Percentiles rank a stretch among this genome's conserved stretches.
These are phyloP conservation scores for Sebastolobus alascanus DNA, from an alignment of 2,797 vertebrate genomes.

Conservation along the genomic window DNA sequence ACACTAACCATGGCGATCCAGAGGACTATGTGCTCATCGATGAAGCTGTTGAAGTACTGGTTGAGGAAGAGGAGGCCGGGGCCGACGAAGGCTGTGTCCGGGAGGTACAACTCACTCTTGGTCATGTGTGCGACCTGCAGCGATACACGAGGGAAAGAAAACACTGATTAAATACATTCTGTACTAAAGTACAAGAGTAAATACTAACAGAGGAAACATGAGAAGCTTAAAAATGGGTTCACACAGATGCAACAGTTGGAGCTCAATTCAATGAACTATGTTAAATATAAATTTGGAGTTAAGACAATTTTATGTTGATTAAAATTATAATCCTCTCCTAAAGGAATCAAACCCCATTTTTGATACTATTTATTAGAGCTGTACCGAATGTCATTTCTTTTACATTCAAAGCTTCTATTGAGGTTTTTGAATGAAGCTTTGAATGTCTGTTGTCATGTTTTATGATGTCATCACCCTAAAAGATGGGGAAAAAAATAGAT, in stretches of 20 bases:
- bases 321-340: not conserved
- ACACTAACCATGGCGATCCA: constrained; percentile 94
- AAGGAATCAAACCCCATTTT: not conserved
- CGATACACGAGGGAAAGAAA: not conserved
- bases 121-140: constrained; percentile 96
- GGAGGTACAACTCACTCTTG: constrained; percentile 94
- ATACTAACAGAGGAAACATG: not conserved
- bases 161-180: not conserved
- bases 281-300: not conserved
- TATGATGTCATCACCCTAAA: too few species aligned
- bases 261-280: not conserved
- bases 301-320: not conserved
- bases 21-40: constrained; percentile 94
- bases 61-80: constrained; percentile 97
- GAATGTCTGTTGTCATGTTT: too few species aligned
- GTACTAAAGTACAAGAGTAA: not conserved
- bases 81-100: constrained; percentile 94
- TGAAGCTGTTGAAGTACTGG: constrained; percentile 97
- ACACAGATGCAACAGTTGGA: not conserved
- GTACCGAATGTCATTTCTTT: too few species aligned
- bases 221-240: not conserved
- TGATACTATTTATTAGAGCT: too few species aligned
- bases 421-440: too few species aligned
- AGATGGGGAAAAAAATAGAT: too few species aligned
- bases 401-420: too few species aligned